Evolutionary conservation across 2,888 invertebrate genomes (phyloP).

Genomic region (Molorchus minor): DNA sequence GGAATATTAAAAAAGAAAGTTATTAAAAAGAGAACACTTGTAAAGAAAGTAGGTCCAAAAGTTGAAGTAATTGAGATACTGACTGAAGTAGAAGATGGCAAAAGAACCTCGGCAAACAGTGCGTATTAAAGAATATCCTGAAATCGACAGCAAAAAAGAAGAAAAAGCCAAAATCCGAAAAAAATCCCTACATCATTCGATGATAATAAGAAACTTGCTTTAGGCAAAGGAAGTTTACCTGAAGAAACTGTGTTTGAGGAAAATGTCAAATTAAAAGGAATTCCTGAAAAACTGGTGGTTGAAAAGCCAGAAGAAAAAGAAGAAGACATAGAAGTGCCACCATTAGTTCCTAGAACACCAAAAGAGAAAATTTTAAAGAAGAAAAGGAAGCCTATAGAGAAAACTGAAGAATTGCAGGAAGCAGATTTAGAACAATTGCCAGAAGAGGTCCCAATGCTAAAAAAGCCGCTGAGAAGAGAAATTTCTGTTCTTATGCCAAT

Average conservation of each 20-base stretch:
- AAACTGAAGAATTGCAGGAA: slow-evolving; percentile 25
- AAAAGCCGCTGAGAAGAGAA: slow-evolving; percentile 43
- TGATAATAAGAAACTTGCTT: no score
- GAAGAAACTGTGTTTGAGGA: no score
- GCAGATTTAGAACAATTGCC: slow-evolving; percentile 39
- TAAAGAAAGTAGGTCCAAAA: slow-evolving; percentile 53
- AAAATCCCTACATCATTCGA: no score
- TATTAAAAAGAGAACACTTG: slow-evolving; percentile 53
- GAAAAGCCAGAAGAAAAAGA: no score
- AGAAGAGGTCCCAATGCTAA: slow-evolving; percentile 47
- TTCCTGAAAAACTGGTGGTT: no score
- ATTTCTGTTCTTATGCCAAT: slow-evolving; percentile 51
- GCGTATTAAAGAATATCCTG: slow-evolving; percentile 46
- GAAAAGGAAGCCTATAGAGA: slow-evolving; percentile 32
- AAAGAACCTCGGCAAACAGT: slow-evolving; percentile 50
- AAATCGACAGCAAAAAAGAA: slow-evolving; percentile 30
- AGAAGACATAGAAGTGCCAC: slow-evolving; percentile 46
- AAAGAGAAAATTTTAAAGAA: slow-evolving; percentile 27
- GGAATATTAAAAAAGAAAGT: slow-evolving; percentile 59
- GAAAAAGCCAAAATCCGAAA: slow-evolving; percentile 11
- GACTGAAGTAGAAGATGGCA: slow-evolving; percentile 51
- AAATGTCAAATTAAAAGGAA: no score
- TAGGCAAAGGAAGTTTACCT: no score
- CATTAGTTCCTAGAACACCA: slow-evolving; percentile 30
- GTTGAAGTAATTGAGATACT: slow-evolving; percentile 56